phyloP scores from a whole-genome alignment of 2,888 invertebrate genomes.

The Cantharis flavilabris region DNA sequence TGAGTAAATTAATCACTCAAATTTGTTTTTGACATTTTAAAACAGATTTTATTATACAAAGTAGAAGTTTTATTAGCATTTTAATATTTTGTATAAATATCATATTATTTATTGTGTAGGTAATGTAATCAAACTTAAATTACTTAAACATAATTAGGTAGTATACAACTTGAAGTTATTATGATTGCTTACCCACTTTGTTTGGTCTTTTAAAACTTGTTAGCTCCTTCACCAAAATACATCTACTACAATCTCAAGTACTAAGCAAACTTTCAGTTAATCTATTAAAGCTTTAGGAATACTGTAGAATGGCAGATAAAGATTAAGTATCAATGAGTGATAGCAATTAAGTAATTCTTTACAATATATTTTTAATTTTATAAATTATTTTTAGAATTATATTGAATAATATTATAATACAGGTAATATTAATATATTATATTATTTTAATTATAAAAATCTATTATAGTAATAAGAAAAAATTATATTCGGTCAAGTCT shows the following conservation, averaged over 20 bases:
- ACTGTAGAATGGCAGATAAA: neutral
- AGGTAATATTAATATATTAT: too few relatives aligned
- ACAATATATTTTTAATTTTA: neutral
- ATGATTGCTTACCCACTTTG: neutral
- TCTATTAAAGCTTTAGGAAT: neutral
- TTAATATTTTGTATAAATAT: neutral
- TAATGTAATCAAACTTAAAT: neutral
- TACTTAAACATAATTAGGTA: neutral
- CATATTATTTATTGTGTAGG: neutral
- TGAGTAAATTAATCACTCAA: neutral
- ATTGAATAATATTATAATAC: too few relatives aligned
- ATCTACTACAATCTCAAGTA: neutral
- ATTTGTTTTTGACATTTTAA: neutral
- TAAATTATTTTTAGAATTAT: too few relatives aligned
- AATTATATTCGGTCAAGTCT: too few relatives aligned
- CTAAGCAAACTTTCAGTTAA: neutral
- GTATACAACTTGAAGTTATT: neutral
- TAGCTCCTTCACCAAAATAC: neutral
- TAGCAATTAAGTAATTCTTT: neutral
- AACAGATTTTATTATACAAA: neutral
- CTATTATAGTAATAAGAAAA: too few relatives aligned
- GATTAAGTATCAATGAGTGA: neutral
- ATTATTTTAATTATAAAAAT: too few relatives aligned
- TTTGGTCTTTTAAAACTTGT: neutral
- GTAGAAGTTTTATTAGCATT: neutral